These are phyloP conservation scores for Centroberyx gerrardi DNA, from an alignment of 2,797 vertebrate genomes.

Conservation along the genomic window DNA sequence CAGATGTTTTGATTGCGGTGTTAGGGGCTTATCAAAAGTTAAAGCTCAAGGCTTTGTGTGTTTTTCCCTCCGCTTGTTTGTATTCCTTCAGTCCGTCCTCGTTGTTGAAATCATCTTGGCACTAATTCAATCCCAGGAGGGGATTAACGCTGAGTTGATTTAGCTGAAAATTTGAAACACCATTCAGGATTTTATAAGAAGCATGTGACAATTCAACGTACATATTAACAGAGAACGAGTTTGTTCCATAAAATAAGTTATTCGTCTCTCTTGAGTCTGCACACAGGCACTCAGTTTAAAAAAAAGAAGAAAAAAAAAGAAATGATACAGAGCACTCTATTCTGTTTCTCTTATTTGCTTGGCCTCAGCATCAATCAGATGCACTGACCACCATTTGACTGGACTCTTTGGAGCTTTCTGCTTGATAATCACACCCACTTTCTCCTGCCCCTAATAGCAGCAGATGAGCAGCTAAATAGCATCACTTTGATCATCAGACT, in stretches of 20 bases:
- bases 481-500: slow-evolving; percentile 60
- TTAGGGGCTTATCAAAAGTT: slow-evolving; percentile 86
- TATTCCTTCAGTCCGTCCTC: slow-evolving; percentile 75
- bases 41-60: slow-evolving; percentile 84
- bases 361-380: slow-evolving; percentile 36
- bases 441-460: slow-evolving; percentile 48
- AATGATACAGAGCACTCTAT: slow-evolving; percentile 32
- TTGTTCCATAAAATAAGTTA: slow-evolving; percentile 51
- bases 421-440: slow-evolving; percentile 53
- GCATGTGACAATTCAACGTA: slow-evolving; percentile 77
- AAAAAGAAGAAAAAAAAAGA: slow-evolving; percentile 29
- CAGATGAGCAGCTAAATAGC: slow-evolving; percentile 70
- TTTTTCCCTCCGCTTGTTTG: slow-evolving; percentile 70
- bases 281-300: background rate
- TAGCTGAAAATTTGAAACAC: slow-evolving; percentile 72
- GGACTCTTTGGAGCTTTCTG: slow-evolving; percentile 40
- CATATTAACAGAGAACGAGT: slow-evolving; percentile 65
- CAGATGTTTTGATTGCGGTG: slow-evolving; percentile 88
- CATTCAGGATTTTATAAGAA: slow-evolving; percentile 60
- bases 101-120: slow-evolving; percentile 77
- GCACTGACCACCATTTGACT: slow-evolving; percentile 28
- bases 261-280: slow-evolving; percentile 35
- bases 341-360: slow-evolving; percentile 43
- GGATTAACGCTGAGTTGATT: slow-evolving; percentile 81
- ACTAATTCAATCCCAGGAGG: slow-evolving; percentile 80